Evolutionary conservation across 2,797 vertebrate genomes (phyloP), one percentile per base, ranked within the genome.

Genomic region (Sebastes matsubarae): DNA sequence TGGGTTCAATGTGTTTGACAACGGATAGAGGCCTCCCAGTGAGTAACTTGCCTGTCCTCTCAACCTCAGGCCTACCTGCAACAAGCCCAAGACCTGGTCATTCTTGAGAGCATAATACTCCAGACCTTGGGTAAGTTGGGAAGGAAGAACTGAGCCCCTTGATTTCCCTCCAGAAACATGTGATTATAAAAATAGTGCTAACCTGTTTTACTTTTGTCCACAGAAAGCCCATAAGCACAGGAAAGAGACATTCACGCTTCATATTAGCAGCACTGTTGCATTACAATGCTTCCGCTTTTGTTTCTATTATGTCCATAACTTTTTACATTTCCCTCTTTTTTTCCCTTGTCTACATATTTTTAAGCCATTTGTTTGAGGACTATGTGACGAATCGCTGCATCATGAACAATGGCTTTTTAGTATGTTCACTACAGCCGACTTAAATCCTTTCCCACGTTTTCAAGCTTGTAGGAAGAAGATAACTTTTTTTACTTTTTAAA

Each of bases 81-180:
- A 91, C 97, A 98, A 97, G 97, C 98, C 95, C 98, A 99, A 96
- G 98, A 99, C 96, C 96, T 99, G 96, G 97, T 98, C 95, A 99
- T 99, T 96, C 96, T 99, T 95, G 98, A 99, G 97, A 99, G 97
- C 96, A 98, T 99, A 93, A 98, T 99, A 92, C 97, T 99, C 88
- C 98, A 99, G 96, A 99, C 98, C 95, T 95, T 99, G 96, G 98
- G 98, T 99, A 97, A 97, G 97, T 97, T 95, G 92, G 94, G 94
- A 94, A 81, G 82, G 94, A 94, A 89, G 82, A 94, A 84, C 88
- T 90, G 94, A 94, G 93, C 94, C 95, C 93, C 86, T 90, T 91
- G 77, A 77, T 89, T 79, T 83, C 82, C 81, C 83, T 77, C 90
- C 89, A 87, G 73, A 84, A 82, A 89, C 88, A 89, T 75, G 50